phyloP scores from a whole-genome alignment of 1,140 invertebrate genomes.

The Bacillus rossius region DNA sequence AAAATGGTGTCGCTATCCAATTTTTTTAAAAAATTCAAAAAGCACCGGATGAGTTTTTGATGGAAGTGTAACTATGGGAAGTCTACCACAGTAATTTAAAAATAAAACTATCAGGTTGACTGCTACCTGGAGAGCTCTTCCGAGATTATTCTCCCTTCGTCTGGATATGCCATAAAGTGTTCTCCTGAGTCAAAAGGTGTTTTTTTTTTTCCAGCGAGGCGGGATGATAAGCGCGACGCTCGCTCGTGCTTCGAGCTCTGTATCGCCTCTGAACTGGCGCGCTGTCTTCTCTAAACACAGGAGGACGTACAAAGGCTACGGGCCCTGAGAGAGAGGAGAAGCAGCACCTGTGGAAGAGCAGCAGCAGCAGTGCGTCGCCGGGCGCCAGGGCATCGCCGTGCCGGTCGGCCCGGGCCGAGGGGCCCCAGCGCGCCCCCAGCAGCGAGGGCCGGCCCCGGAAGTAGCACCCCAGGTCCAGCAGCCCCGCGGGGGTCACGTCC shows the following conservation, averaged over 20 bases:
- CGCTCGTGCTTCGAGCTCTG: no score
- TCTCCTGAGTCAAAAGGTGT: no score
- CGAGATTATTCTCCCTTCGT: constrained; percentile 35
- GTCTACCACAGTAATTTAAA: background rate
- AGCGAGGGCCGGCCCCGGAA: constrained; percentile 58
- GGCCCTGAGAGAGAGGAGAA: no score
- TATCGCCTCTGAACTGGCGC: no score
- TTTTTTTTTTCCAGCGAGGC: no score
- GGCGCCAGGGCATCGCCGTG: constrained; percentile 41
- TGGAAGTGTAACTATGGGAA: background rate
- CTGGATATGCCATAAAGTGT: no score
- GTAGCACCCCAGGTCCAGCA: constrained; percentile 63
- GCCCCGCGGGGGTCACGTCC: constrained; percentile 53
- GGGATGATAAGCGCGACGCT: no score
- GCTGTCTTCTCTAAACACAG: no score
- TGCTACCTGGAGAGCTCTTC: background rate
- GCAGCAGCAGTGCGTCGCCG: constrained; percentile 40
- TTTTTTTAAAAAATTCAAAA: no score
- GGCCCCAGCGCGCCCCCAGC: constrained; percentile 50
- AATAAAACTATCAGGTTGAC: background rate
- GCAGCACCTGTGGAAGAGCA: constrained; percentile 61
- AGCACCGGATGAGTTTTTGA: no score
- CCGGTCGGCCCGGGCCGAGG: constrained; percentile 44
- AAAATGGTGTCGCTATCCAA: no score
- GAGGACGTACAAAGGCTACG: no score